These are phyloP conservation scores for Prionace glauca DNA, from an alignment of 2,797 vertebrate genomes.

Conservation along the genomic window DNA sequence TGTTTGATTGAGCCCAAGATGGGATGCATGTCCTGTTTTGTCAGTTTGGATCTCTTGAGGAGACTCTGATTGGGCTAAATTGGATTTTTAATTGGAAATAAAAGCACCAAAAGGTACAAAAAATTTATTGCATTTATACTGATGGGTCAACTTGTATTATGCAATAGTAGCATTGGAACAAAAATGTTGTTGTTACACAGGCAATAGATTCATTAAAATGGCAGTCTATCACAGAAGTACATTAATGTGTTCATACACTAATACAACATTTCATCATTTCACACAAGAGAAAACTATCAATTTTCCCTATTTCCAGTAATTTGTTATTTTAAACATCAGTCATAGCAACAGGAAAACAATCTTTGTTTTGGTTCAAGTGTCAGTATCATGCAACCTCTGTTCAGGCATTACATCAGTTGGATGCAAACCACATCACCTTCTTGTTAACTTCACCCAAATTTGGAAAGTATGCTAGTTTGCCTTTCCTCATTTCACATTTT, in stretches of 20 bases:
- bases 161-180: neutral
- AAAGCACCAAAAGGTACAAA: too few species aligned
- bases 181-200: neutral
- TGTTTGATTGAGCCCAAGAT: too few species aligned
- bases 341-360: neutral
- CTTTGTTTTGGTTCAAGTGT: neutral
- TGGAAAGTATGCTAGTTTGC: neutral
- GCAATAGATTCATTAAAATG: neutral
- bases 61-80: too few species aligned
- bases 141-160: neutral
- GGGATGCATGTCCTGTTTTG: too few species aligned
- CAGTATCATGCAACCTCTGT: neutral
- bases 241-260: neutral
- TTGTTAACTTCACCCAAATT: neutral
- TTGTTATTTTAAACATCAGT: neutral
- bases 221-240: neutral
- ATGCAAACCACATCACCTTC: neutral
- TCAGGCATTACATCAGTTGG: neutral
- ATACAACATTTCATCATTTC: neutral
- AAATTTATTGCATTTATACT: neutral
- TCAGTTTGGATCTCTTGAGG: too few species aligned
- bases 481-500: neutral
- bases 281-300: neutral
- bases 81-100: too few species aligned
- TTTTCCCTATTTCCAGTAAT: neutral